A percentile compares a stretch with the other conserved stretches of the same genome.
Evolutionary conservation across 2,113 vertebrate genomes (phyloP).

Genomic region (Oriolus oriolus): DNA sequence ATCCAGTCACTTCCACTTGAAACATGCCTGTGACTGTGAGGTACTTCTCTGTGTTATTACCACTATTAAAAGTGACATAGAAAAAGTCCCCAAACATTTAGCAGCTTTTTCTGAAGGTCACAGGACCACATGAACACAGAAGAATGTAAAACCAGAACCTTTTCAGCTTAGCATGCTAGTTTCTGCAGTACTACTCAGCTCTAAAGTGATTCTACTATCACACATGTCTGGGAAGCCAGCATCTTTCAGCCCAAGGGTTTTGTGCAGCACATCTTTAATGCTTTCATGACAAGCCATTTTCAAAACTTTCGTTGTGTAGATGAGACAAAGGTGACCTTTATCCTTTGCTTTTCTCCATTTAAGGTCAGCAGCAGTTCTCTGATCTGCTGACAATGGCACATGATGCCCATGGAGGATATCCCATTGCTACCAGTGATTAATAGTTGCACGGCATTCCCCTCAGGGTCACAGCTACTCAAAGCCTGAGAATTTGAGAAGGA

Average conservation of each 20-base stretch:
- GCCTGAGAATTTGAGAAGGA: neutral
- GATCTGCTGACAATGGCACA: neutral
- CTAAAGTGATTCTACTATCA: neutral
- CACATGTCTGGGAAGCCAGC: neutral
- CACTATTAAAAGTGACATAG: neutral
- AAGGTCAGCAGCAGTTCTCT: neutral
- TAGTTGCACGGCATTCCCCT: neutral
- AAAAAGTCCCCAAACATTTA: neutral
- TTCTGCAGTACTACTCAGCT: neutral
- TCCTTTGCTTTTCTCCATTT: neutral
- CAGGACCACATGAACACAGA: neutral
- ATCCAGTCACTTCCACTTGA: neutral
- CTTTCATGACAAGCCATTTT: neutral
- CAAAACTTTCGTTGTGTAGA: neutral
- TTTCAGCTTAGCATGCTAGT: neutral
- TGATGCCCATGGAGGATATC: neutral
- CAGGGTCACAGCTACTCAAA: neutral
- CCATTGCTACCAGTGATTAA: neutral
- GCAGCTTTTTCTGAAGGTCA: neutral
- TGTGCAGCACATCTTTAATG: neutral
- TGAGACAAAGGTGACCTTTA: constrained; percentile 17
- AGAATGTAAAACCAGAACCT: neutral
- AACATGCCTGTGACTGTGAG: neutral
- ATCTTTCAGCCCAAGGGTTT: neutral
- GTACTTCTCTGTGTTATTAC: neutral